Percentiles rank a stretch among this genome's conserved stretches.
Evolutionary conservation across 64 coral and sea anemone genomes (phyloP).

Genomic region (Exaiptasia diaphana): DNA sequence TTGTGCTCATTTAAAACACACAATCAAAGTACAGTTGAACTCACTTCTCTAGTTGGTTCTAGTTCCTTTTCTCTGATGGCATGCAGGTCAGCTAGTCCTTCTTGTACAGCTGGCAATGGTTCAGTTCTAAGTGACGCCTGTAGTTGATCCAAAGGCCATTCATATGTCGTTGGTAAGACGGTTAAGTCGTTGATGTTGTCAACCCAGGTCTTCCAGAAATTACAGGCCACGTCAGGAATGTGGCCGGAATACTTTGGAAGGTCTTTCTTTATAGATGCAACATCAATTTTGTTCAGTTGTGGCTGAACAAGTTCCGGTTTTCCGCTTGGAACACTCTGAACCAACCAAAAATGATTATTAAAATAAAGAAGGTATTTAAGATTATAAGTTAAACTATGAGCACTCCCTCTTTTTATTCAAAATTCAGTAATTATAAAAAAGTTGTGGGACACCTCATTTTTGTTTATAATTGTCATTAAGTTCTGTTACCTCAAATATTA

Average conservation of each 20-base stretch:
- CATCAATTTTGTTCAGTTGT: not conserved
- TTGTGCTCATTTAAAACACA: too few species aligned
- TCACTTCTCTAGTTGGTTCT: not conserved
- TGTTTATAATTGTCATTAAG: too few species aligned
- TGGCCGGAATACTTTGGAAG: not conserved
- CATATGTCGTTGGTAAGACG: not conserved
- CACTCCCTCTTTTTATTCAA: too few species aligned
- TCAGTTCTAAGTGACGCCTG: not conserved
- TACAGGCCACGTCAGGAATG: not conserved
- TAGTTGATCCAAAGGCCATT: not conserved
- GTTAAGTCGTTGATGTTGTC: not conserved
- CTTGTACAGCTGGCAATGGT: not conserved
- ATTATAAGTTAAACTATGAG: too few species aligned
- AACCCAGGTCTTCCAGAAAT: not conserved
- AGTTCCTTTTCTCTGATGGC: not conserved
- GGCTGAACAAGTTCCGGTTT: not conserved
- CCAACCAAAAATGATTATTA: too few species aligned
- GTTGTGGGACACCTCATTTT: too few species aligned
- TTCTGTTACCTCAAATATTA: constrained; percentile 16
- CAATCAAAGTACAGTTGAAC: not conserved
- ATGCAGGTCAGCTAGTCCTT: not conserved
- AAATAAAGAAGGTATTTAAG: too few species aligned
- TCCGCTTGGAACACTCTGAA: not conserved
- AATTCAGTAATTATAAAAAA: too few species aligned
- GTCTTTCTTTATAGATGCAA: not conserved